Percentiles rank a stretch among this genome's conserved stretches.
phyloP scores from a whole-genome alignment of 2,797 vertebrate species.

The Sebastes itinus region DNA sequence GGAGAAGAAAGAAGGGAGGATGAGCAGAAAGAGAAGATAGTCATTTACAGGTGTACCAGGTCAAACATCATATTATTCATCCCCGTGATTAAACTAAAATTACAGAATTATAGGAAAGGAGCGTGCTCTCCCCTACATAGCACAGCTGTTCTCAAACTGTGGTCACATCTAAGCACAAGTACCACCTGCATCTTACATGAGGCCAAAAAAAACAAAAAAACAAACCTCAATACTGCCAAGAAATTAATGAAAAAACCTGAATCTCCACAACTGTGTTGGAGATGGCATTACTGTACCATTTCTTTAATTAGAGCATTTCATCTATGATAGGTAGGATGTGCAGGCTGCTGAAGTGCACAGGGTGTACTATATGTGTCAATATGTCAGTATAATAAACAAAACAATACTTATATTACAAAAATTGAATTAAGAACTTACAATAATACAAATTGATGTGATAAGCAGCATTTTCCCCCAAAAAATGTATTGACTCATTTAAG shows the following conservation, averaged over 20 bases:
- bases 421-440: not conserved
- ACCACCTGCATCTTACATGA: not conserved
- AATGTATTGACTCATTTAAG: no score
- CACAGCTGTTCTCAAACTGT: not conserved
- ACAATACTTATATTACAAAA: not conserved
- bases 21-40: not conserved
- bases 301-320: not conserved
- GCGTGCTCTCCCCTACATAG: not conserved
- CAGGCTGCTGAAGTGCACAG: not conserved
- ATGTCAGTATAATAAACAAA: not conserved
- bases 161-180: not conserved
- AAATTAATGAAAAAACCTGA: not conserved
- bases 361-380: not conserved
- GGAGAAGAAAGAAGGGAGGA: not conserved
- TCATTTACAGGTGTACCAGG: not conserved
- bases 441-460: not conserved
- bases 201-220: no score
- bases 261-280: not conserved
- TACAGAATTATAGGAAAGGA: not conserved
- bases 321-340: not conserved
- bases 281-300: not conserved
- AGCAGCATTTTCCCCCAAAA: no score
- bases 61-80: not conserved
- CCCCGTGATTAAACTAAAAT: not conserved
- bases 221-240: not conserved